Percentiles rank a stretch among this genome's conserved stretches.
phyloP scores from a whole-genome alignment of 2,888 invertebrate species.

The Patella pellucida region DNA sequence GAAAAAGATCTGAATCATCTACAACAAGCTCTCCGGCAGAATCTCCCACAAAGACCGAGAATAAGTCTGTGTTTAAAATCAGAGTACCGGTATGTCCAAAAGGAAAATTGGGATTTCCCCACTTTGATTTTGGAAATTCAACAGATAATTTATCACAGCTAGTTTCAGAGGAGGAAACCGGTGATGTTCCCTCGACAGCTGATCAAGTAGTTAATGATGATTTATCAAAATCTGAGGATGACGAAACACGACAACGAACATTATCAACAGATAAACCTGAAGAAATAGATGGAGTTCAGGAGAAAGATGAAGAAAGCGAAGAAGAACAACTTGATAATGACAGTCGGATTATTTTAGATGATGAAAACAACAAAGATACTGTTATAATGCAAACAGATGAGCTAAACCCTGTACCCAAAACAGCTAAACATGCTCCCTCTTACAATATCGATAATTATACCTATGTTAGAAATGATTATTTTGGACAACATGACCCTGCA shows the following conservation, averaged over 20 bases:
- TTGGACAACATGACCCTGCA: slow-evolving; percentile 24
- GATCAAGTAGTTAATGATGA: slow-evolving; percentile 23
- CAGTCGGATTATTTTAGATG: not conserved
- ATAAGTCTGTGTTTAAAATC: slow-evolving; percentile 6
- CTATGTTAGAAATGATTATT: slow-evolving; percentile 18
- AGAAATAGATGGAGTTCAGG: slow-evolving; percentile 25
- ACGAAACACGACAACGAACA: not conserved
- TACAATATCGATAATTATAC: slow-evolving; percentile 23
- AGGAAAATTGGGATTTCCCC: not conserved
- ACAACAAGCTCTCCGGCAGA: slow-evolving; percentile 11
- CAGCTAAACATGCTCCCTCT: slow-evolving; percentile 35
- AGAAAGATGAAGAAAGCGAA: slow-evolving; percentile 27
- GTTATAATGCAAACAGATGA: slow-evolving; percentile 32
- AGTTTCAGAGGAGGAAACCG: not conserved
- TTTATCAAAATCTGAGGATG: slow-evolving; percentile 25
- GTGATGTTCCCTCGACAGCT: not conserved
- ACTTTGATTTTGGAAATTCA: slow-evolving; percentile 12
- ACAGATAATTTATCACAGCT: not conserved
- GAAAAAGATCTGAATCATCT: slow-evolving; percentile 14
- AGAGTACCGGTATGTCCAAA: not conserved
- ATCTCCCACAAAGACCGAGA: not conserved
- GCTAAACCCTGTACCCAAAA: slow-evolving; percentile 21
- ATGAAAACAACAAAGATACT: slow-evolving; percentile 28
- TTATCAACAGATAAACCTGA: slow-evolving; percentile 5
- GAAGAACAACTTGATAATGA: slow-evolving; percentile 2